Conservation (phyloP, 2,797 vertebrate species). For the Tinamus major region DNA sequence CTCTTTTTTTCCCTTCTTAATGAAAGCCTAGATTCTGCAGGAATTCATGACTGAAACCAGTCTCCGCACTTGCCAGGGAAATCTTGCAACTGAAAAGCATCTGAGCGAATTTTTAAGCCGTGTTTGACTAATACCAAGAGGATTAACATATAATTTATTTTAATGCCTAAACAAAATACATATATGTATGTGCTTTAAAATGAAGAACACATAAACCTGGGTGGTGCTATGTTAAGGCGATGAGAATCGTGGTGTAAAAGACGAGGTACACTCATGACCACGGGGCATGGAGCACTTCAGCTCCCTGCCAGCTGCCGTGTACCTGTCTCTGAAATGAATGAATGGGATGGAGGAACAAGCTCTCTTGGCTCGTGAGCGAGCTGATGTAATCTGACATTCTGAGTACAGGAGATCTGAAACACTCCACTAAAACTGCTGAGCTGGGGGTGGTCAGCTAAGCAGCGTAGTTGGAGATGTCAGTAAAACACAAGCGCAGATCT, state of each 20-base stretch:
- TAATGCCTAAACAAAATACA: background rate
- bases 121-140: conserved; percentile 24
- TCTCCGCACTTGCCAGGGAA: background rate
- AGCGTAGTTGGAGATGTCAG: background rate
- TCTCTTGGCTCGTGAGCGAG: accelerated
- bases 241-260: background rate
- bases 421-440: background rate
- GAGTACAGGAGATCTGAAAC: background rate
- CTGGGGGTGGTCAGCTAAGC: background rate
- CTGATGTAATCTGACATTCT: background rate
- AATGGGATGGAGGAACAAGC: background rate
- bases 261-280: background rate
- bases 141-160: conserved; percentile 21
- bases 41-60: background rate
- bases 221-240: background rate
- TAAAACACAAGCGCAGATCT: background rate
- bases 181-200: background rate
- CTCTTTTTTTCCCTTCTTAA: background rate
- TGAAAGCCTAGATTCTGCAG: conserved; percentile 6
- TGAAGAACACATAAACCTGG: conserved; percentile 7
- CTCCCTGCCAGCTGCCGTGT: conserved; percentile 18
- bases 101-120: conserved; percentile 30
- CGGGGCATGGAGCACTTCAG: conserved; percentile 5
- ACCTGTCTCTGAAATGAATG: background rate
- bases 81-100: conserved; percentile 23